These are phyloP conservation scores for Etheostoma nigrum DNA, from an alignment of 2,797 vertebrate genomes.

Conservation along the genomic window DNA sequence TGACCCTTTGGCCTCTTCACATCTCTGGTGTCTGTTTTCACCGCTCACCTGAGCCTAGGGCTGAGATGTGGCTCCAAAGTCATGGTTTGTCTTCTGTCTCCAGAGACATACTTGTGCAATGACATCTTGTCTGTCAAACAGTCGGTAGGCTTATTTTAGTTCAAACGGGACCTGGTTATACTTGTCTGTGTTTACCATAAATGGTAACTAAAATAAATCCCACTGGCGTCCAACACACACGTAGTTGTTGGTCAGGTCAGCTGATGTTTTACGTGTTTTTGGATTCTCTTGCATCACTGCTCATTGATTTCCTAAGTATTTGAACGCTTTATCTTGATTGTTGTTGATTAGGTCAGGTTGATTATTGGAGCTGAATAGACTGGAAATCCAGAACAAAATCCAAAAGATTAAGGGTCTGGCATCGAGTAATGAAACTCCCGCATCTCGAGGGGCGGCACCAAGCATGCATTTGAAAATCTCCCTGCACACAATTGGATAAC, in stretches of 20 bases:
- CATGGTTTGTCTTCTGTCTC: conserved; percentile 62
- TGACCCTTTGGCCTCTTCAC: conserved; percentile 45
- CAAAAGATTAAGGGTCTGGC: no score
- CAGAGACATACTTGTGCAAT: conserved; percentile 70
- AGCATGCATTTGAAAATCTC: no score
- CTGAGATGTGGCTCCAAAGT: conserved; percentile 49
- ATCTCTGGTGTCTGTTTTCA: conserved; percentile 61
- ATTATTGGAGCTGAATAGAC: conserved; percentile 7
- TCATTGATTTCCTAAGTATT: conserved; percentile 33
- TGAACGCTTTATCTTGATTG: conserved; percentile 18
- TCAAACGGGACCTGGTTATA: conserved; percentile 46
- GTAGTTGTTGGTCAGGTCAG: conserved; percentile 24
- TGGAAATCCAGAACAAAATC: no score
- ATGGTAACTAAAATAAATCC: conserved; percentile 68
- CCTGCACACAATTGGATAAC: no score
- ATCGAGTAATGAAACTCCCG: no score
- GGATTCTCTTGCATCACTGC: conserved; percentile 28
- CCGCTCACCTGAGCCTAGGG: conserved; percentile 66
- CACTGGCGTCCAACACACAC: conserved; percentile 15
- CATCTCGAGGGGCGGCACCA: no score
- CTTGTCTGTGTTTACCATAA: conserved; percentile 69
- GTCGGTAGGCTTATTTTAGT: conserved; percentile 71
- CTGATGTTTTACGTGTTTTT: conserved; percentile 34
- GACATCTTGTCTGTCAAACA: conserved; percentile 69
- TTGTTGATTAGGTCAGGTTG: not conserved